These are phyloP conservation scores for Corythoichthys intestinalis DNA, from an alignment of 2,113 vertebrate species.

Conservation along the genomic window DNA sequence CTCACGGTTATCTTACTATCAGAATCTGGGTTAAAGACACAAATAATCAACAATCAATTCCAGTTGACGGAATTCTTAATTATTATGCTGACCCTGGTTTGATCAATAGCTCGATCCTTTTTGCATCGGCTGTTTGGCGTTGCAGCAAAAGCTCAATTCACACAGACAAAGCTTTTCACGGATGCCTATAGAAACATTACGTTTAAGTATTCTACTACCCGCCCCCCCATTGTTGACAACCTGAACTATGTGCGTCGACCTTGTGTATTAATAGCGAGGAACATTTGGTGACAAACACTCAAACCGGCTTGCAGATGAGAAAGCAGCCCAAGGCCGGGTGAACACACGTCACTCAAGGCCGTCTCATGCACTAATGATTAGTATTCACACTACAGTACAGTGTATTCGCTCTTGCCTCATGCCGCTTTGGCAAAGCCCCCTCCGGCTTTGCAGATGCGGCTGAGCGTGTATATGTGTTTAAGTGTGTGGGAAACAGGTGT, in stretches of 20 bases:
- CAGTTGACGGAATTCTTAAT: too few species aligned
- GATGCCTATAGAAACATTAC: background rate
- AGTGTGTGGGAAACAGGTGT: slow-evolving; percentile 5
- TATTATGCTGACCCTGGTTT: too few species aligned
- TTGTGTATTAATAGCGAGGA: background rate
- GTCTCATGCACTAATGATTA: slow-evolving; percentile 1
- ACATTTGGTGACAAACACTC: slow-evolving; percentile 2
- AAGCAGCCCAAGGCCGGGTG: background rate
- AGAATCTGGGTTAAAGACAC: too few species aligned
- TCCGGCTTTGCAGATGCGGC: slow-evolving; percentile 7
- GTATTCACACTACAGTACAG: slow-evolving; percentile 2
- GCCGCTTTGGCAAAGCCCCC: background rate
- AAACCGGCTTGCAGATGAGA: background rate
- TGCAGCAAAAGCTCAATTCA: too few species aligned
- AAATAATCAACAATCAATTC: too few species aligned
- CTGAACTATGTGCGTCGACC: background rate
- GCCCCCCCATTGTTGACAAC: background rate
- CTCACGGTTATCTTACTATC: too few species aligned
- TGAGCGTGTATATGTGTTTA: slow-evolving; percentile 1
- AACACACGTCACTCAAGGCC: background rate
- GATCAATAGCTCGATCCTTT: too few species aligned
- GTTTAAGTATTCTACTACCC: background rate
- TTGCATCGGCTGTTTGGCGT: too few species aligned
- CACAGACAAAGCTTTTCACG: background rate
- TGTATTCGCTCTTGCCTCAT: background rate